Evolutionary conservation across 2,113 vertebrate species (phyloP).

Genomic region (Dicerorhinus sumatrensis): DNA sequence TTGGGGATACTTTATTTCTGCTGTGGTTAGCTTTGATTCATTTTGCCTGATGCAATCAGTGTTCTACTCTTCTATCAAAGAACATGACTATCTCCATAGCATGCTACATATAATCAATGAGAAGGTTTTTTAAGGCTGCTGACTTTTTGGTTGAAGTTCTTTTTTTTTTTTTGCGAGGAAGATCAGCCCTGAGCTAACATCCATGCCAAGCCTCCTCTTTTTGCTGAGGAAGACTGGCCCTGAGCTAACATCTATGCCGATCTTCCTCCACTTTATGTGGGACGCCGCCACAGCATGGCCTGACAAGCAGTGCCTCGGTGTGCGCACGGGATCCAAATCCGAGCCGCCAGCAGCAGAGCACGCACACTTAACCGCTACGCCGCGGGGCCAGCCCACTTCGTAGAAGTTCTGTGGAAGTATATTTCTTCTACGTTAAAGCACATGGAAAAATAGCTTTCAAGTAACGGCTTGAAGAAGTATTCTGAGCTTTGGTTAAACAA

Average conservation of each 20-base stretch:
- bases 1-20: background rate
- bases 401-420: slow-evolving; percentile 1
- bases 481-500: slow-evolving; percentile 33
- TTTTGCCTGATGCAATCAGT: slow-evolving; percentile 54
- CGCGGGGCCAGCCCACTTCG: no score
- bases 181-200: no score
- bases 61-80: slow-evolving; percentile 30
- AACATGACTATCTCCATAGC: background rate
- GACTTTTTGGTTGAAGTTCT: slow-evolving; percentile 22
- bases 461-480: slow-evolving; percentile 1
- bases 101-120: slow-evolving; percentile 46
- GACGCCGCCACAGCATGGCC: no score
- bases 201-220: no score
- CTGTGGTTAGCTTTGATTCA: slow-evolving; percentile 21
- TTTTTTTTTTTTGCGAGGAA: no score
- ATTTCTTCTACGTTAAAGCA: slow-evolving; percentile 62
- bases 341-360: no score
- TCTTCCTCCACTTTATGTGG: no score
- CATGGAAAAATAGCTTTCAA: background rate
- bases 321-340: no score
- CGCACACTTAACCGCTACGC: no score
- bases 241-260: no score
- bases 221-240: no score
- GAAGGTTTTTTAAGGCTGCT: background rate
- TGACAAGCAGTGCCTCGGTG: no score